Evolutionary conservation across 2,888 invertebrate species (phyloP).

Genomic region (Meghimatium bilineatum): DNA sequence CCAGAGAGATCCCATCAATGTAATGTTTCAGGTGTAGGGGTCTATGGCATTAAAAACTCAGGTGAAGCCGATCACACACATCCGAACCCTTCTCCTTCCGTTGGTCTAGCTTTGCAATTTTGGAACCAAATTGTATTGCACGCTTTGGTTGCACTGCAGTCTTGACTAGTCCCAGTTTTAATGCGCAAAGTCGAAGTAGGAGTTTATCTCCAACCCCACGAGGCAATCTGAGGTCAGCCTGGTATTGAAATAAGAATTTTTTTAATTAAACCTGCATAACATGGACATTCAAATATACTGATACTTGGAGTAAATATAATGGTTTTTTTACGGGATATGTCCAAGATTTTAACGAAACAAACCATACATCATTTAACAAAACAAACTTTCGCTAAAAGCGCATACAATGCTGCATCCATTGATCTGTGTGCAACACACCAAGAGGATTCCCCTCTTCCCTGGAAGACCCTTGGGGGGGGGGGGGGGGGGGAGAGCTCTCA

Average conservation of each 20-base stretch:
- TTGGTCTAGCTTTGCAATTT: conserved; percentile 88
- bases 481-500: too few species aligned
- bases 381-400: too few species aligned
- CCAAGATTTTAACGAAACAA: too few species aligned
- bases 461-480: too few species aligned
- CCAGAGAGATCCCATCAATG: too few species aligned
- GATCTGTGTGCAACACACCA: too few species aligned
- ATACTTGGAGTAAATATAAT: too few species aligned
- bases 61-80: conserved; percentile 79
- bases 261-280: background rate
- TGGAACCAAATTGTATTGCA: conserved; percentile 97
- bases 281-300: background rate
- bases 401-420: too few species aligned
- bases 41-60: background rate
- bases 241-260: conserved; percentile 30
- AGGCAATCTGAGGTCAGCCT: conserved; percentile 71
- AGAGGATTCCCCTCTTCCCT: too few species aligned
- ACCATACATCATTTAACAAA: too few species aligned
- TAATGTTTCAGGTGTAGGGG: too few species aligned
- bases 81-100: conserved; percentile 91
- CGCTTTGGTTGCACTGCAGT: conserved; percentile 87
- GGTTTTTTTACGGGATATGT: too few species aligned
- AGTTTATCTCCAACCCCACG: conserved; percentile 95
- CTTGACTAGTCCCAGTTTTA: conserved; percentile 72
- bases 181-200: conserved; percentile 82